Evolutionary conservation across 2,888 invertebrate species (phyloP).

Genomic region (Eucera pruinosa): DNA sequence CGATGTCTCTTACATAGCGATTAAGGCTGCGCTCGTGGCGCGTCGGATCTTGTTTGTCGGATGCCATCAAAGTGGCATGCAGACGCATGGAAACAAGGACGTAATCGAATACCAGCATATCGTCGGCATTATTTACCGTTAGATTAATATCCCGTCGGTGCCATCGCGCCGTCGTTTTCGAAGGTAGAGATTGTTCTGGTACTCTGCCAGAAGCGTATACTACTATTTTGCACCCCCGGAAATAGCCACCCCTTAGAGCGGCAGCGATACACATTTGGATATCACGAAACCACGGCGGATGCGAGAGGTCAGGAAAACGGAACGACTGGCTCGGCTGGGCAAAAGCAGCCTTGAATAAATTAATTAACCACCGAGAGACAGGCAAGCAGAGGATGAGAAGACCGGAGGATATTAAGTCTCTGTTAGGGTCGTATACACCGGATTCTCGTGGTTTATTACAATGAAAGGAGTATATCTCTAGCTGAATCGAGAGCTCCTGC

Average conservation of each 20-base stretch:
- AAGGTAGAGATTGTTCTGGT: conserved; percentile 77
- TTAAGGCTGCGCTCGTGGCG: conserved; percentile 1
- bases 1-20: conserved; percentile 15
- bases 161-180: conserved; percentile 68
- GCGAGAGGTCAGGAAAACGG: conserved; percentile 22
- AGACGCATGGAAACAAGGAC: conserved; percentile 23
- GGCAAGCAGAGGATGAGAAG: background rate
- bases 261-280: conserved; percentile 44
- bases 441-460: conserved; percentile 16
- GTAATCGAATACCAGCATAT: conserved; percentile 47
- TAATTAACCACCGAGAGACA: conserved; percentile 40
- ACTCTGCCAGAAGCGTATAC: conserved; percentile 76
- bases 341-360: conserved; percentile 49
- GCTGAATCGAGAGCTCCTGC: conserved; percentile 4
- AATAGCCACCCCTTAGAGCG: conserved; percentile 55
- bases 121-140: conserved; percentile 71
- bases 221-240: conserved; percentile 75
- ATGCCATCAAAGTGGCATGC: background rate
- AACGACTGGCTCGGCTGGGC: conserved; percentile 17
- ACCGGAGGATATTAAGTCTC: conserved; percentile 27
- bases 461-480: background rate
- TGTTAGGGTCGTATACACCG: conserved; percentile 6
- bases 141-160: conserved; percentile 79
- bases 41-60: conserved; percentile 3
- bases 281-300: conserved; percentile 35